Conservation (phyloP, 2,888 invertebrate genomes). For the Drosophila phalerata region DNA sequence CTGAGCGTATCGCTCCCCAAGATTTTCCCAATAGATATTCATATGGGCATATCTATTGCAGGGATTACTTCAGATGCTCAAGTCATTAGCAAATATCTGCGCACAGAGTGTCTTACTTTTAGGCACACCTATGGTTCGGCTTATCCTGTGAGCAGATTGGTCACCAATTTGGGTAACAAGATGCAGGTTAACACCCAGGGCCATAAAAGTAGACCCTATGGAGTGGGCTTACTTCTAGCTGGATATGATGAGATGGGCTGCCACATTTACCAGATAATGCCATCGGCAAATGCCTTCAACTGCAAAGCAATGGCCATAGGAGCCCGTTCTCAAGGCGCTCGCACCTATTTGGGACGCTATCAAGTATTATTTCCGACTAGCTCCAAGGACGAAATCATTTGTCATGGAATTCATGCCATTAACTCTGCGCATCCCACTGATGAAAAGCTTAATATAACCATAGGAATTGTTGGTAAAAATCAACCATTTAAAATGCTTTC, state of each 20-base stretch:
- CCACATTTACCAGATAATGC: conserved; percentile 98
- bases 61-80: conserved; percentile 99
- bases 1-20: conserved; percentile 99
- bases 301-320: conserved; percentile 99
- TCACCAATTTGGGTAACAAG: conserved; percentile 95
- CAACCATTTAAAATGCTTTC: conserved; percentile 92
- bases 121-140: conserved; percentile 95
- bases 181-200: conserved; percentile 98
- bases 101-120: conserved; percentile 97
- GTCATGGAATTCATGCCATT: conserved; percentile 96
- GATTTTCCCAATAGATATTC: conserved; percentile 97
- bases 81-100: conserved; percentile 95
- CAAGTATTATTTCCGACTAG: conserved; percentile 90
- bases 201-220: conserved; percentile 98
- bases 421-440: conserved; percentile 98
- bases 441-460: conserved; percentile 91
- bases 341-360: conserved; percentile 98
- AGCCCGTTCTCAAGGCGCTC: conserved; percentile 98
- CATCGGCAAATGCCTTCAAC: conserved; percentile 98
- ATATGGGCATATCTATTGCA: conserved; percentile 98
- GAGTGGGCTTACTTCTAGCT: conserved; percentile 97
- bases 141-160: conserved; percentile 94
- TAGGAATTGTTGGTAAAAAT: conserved; percentile 95
- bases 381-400: conserved; percentile 93
- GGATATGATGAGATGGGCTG: conserved; percentile 98